Percentiles rank a stretch among this genome's conserved stretches.
These are phyloP conservation scores for Campoplex nolae DNA, from an alignment of 2,888 invertebrate species.

Conservation along the genomic window DNA sequence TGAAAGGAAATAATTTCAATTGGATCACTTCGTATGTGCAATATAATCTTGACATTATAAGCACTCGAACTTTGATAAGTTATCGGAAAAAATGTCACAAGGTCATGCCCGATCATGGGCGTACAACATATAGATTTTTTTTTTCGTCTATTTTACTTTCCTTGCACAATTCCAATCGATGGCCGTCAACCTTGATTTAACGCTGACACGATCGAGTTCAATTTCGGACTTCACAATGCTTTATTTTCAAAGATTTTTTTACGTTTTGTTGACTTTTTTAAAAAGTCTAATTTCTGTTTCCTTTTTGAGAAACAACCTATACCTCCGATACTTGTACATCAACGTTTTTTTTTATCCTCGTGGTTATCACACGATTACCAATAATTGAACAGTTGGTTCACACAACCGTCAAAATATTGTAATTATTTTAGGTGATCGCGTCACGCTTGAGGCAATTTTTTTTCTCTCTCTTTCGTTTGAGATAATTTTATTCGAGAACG, in stretches of 20 bases:
- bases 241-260: background rate
- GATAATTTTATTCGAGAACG: background rate
- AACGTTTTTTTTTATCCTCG: background rate
- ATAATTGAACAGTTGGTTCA: slow-evolving; percentile 35
- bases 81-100: slow-evolving; percentile 58
- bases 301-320: background rate
- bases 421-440: slow-evolving; percentile 7
- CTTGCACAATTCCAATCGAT: slow-evolving; percentile 39
- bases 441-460: background rate
- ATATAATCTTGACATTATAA: slow-evolving; percentile 42
- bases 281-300: background rate
- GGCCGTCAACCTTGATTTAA: slow-evolving; percentile 1
- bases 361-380: slow-evolving; percentile 14
- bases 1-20: slow-evolving; percentile 44
- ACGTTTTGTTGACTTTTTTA: background rate
- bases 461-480: background rate
- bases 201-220: background rate
- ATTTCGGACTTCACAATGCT: background rate
- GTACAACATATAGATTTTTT: background rate
- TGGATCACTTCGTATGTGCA: slow-evolving; percentile 24
- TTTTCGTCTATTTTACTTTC: background rate
- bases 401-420: slow-evolving; percentile 20
- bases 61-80: slow-evolving; percentile 53
- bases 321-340: background rate
- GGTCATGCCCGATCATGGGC: slow-evolving; percentile 28